Base-by-base conservation (phyloP, 2,113 vertebrate genomes). In the Corythornis vintsioides region DNA sequence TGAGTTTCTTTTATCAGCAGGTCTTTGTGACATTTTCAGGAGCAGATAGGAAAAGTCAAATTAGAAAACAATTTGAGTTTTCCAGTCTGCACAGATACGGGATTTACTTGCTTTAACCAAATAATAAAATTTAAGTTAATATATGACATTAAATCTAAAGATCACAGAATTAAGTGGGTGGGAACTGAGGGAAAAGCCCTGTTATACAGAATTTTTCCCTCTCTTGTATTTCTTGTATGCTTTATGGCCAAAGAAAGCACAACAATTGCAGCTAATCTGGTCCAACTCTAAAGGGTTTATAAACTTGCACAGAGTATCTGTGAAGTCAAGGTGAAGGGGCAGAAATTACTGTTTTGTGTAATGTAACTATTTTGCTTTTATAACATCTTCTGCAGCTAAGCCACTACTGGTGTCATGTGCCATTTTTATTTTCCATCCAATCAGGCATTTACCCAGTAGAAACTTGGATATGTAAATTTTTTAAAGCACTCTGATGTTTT, bases 11-110 rank as follows among this genome's bases (percentile, higher is more conserved):
- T 83, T 86, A 82, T 88, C 60, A 29, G 66, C 45, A 63, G 35
- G 47, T 94, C 76, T 92, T 45, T 73, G 72, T 96, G 82, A 82
- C 72, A 92, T 96, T 97, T 96, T 92, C 89, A 78, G 95, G 60
- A 88, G 11, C 28, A 42, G 56, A 86, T 56, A 89, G 56, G 56
- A 91, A 77, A 81, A 94, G 64, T 52, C 47, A 60, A 95, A 91
- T 89, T 67, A 88, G 38, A 83, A 96, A 94, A 83, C 80, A 96
- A 83, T 95, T 93, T 83, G 75, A 95, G 83, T 75, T 93, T 96
- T 93, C 86, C 78, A 91, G 80, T 96, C 75, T 85, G 35, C 29
- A 61, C 40, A 89, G 55, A 64, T 92, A 69, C 48, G 61, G 69
- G 38, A 67, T 95, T 94, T 90, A 89, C 55, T 77, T 71, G 8